A percentile compares a stretch with the other conserved stretches of the same genome.
These are phyloP conservation scores for Labroides dimidiatus DNA, from an alignment of 2,797 vertebrate species.

Conservation along the genomic window DNA sequence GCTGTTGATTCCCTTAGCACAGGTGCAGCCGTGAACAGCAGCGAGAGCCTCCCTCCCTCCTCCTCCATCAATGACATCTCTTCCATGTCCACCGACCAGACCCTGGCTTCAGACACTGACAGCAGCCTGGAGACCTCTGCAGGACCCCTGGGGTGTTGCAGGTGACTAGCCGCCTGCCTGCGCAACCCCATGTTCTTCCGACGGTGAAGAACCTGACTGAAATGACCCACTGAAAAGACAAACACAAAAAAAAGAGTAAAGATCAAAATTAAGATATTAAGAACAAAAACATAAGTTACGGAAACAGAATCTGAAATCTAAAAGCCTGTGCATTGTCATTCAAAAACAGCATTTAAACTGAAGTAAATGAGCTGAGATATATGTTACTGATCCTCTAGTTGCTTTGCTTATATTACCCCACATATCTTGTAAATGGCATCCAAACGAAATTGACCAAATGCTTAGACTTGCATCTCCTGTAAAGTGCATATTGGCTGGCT, in stretches of 20 bases:
- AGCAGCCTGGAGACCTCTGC: constrained; percentile 99
- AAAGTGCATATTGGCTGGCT: constrained; percentile 90
- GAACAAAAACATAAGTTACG: constrained; percentile 74
- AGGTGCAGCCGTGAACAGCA: constrained; percentile 99
- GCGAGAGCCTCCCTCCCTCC: constrained; percentile 98
- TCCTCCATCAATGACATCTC: constrained; percentile 99
- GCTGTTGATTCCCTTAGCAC: constrained; percentile 98
- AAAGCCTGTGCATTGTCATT: constrained; percentile 91
- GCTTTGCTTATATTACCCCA: constrained; percentile 94
- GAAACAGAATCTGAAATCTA: constrained; percentile 77
- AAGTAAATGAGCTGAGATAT: constrained; percentile 87
- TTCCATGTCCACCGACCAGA: constrained; percentile 99
- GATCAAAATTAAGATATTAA: constrained; percentile 65
- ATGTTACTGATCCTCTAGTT: constrained; percentile 94
- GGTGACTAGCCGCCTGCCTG: constrained; percentile 99
- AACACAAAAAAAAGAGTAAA: constrained; percentile 38
- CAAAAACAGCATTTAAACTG: constrained; percentile 79
- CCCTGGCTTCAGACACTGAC: constrained; percentile 99
- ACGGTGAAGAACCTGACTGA: constrained; percentile 86
- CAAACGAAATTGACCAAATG: constrained; percentile 72
- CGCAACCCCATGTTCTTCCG: constrained; percentile 99
- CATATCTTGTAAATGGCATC: constrained; percentile 86
- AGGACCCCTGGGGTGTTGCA: constrained; percentile 99
- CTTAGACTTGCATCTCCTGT: constrained; percentile 85
- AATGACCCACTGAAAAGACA: constrained; percentile 45